Percentiles rank a stretch among this genome's conserved stretches.
Evolutionary conservation across 2,888 invertebrate genomes (phyloP).

Genomic region (Venustoraphidia nigricollis): DNA sequence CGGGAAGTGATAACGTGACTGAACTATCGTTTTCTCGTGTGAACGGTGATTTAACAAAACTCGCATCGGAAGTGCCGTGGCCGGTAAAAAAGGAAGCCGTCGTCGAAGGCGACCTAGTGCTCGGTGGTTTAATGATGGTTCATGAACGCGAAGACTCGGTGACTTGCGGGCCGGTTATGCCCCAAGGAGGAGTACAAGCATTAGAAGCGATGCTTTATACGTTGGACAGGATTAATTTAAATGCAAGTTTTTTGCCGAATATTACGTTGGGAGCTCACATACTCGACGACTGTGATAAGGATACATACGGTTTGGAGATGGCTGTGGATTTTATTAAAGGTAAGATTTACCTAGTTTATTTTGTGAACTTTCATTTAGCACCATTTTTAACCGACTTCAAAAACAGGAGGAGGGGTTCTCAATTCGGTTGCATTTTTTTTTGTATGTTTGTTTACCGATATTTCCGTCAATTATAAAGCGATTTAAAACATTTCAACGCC

Average conservation of each 20-base stretch:
- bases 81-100: conserved; percentile 76
- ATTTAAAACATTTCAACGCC: too few species aligned
- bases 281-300: conserved; percentile 89
- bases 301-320: conserved; percentile 90
- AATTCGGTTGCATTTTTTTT: too few species aligned
- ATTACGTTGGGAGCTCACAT: conserved; percentile 76
- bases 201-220: conserved; percentile 88
- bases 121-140: conserved; percentile 91
- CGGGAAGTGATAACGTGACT: too few species aligned
- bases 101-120: conserved; percentile 73
- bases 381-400: too few species aligned
- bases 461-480: too few species aligned
- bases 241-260: conserved; percentile 51
- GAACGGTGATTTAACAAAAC: too few species aligned
- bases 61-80: conserved; percentile 31
- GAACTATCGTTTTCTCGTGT: too few species aligned
- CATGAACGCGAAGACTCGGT: conserved; percentile 79
- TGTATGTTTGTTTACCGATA: too few species aligned
- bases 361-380: background rate
- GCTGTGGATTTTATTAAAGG: conserved; percentile 95
- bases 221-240: conserved; percentile 60
- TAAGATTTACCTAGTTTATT: conserved; percentile 29
- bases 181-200: conserved; percentile 79
- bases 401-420: too few species aligned
- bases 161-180: conserved; percentile 88